Conservation (phyloP, 2,113 vertebrate genomes). For the Mobula hypostoma region DNA sequence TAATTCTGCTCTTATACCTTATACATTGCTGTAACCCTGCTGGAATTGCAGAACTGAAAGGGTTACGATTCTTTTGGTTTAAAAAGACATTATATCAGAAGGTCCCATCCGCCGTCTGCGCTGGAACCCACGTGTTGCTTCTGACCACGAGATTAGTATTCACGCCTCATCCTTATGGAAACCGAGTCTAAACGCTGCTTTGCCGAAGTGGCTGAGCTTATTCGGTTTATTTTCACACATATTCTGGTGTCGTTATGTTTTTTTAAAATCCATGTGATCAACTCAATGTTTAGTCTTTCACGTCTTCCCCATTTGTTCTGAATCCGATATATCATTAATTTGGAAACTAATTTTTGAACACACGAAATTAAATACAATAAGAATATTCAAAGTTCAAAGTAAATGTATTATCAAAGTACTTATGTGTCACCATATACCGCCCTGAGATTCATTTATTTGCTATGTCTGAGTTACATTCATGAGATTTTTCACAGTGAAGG, state of each 20-base stretch:
- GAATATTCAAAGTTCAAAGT: too few relatives aligned
- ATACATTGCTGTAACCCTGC: neutral
- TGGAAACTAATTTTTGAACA: neutral
- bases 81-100: neutral
- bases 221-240: neutral
- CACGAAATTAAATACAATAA: neutral
- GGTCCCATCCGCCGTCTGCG: neutral
- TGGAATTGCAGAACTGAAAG: neutral
- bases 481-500: neutral
- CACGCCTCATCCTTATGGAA: neutral
- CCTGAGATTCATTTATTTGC: too few relatives aligned
- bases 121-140: constrained; percentile 14
- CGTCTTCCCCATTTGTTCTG: too few relatives aligned
- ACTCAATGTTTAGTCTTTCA: neutral
- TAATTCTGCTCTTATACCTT: too few relatives aligned
- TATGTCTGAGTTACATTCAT: too few relatives aligned
- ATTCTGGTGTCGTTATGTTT: neutral
- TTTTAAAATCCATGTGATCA: neutral
- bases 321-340: too few relatives aligned
- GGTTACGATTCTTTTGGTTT: neutral
- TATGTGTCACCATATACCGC: too few relatives aligned
- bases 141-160: neutral
- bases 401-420: too few relatives aligned
- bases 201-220: neutral
- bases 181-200: neutral